Base-by-base conservation (phyloP, 2,797 vertebrate genomes). In the Gobio occitaniae region DNA sequence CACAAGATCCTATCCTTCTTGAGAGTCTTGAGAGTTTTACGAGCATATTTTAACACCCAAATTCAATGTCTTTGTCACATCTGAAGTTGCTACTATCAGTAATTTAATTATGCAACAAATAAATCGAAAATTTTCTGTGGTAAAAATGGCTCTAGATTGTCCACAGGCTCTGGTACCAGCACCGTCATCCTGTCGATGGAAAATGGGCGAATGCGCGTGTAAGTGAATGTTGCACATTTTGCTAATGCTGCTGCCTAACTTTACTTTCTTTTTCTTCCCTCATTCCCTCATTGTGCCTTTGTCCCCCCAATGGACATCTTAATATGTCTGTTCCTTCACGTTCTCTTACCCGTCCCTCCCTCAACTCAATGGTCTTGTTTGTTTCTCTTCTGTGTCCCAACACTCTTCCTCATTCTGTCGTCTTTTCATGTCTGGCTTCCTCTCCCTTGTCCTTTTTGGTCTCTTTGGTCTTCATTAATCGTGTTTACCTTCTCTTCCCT, bases 241-340 rank as follows among this genome's bases (percentile, higher is more conserved):
- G 59, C 48, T 75, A 82, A 47, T 83, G 25, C 50, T 84, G 63
- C 78, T 79, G 84, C 76, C 78, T 90, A 87, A 89, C 85, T 71
- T 68, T 88, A 41, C 59, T 87, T 83, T 87, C 65, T 87, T 78
- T 84, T 76, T 89, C 74, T 85, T 85, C 78, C 84, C 70, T 85
- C 82, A 86, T 90, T 80, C 59, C 84, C 63, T 78, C 85, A 87
- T 89, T 7, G n/a, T 88, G 56, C 63, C 25, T 84, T 21, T 65
- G 17, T 83, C 17, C 36, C 56, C 59, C 17, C 69, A 69, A 54
- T 78, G 50, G 72, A 82, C 21, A 59, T 85, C 72, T 82, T 17
- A 36, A 81, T 84, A 74, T 89, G 86, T 87, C 71, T 89, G 17
- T 82, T 85, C 19, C 59, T 47, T 74, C 84, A 87, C 63, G 83